phyloP scores from a whole-genome alignment of 2,113 vertebrate genomes.

The Calidris pygmaea region DNA sequence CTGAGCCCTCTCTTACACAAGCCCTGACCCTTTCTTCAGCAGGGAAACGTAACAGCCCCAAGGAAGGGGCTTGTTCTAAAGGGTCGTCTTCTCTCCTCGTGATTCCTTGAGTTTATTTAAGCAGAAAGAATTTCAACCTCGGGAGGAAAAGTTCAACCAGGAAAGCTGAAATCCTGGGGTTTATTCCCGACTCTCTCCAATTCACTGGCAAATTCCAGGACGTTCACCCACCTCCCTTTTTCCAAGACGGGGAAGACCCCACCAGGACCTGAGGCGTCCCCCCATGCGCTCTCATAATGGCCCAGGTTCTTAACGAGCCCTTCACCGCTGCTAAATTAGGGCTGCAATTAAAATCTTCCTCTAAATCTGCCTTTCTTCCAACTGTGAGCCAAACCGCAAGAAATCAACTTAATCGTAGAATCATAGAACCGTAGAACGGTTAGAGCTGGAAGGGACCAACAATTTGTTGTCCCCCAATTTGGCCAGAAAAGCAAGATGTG shows the following conservation, averaged over 20 bases:
- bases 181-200: background rate
- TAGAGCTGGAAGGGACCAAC: no score
- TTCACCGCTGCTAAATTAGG: background rate
- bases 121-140: rapidly evolving
- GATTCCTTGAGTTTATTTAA: background rate
- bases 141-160: background rate
- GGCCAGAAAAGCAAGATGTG: no score
- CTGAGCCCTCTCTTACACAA: background rate
- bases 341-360: background rate
- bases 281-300: no score
- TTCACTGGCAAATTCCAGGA: background rate
- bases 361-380: background rate
- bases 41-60: background rate
- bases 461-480: background rate
- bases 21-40: background rate
- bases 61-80: background rate
- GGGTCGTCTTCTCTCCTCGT: background rate
- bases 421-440: no score
- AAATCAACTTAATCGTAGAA: background rate
- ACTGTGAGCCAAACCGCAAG: background rate
- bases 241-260: background rate
- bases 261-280: rapidly evolving
- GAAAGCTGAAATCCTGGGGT: background rate
- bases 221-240: no score
- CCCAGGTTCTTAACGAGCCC: background rate